Base-by-base conservation (phyloP, 2,113 vertebrate species). In the Dicerorhinus sumatrensis region DNA sequence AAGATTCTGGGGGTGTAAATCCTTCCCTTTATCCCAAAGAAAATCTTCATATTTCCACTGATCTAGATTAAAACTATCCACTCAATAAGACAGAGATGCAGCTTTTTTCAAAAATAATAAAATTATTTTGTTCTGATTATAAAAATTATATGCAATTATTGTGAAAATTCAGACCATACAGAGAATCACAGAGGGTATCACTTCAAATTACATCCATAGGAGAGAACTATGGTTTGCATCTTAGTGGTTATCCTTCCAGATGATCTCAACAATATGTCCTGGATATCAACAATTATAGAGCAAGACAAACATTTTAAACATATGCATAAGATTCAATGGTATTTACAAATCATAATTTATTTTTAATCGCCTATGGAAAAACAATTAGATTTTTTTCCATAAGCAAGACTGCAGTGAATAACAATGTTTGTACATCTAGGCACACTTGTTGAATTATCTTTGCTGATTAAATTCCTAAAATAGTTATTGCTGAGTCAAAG, bases 121-220 rank as follows among this genome's bases (percentile, higher is more conserved):
- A 58, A 46, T 93, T 60, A 48, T 33, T 67, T 85, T 95, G 79
- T 95, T 27, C 62, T 94, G 51, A 65, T 79, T 83, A 92, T 81
- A 72, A 93, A 97, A 89, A 29, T 17, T 48, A 73, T 9, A 69
- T 48, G 23, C 2, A 67, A 18, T 82, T 72, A 70, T 36, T 51
- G 11, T 70, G 21, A 36, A 86, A 92, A 89, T 90, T 86, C 17
- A 58, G 48, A 88, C 36, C 85, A 77, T 54, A 72, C 16, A 76
- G 67, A 54, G 23, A 89, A 48, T 86, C 54, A 58, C 48, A 77
- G 67, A 85, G 29, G 4, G 81, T 94, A 70, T 94, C 25, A 48
- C 48, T 63, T n/a, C 12, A 82, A 46, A 73, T 72, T 83, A 20
- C 48, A 92, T 51, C 56, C 13, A 14, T 72, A 79, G 89, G 14